These are phyloP conservation scores for Geopemphigus sp. DNA, from an alignment of 1,140 invertebrate species.

Conservation along the genomic window DNA sequence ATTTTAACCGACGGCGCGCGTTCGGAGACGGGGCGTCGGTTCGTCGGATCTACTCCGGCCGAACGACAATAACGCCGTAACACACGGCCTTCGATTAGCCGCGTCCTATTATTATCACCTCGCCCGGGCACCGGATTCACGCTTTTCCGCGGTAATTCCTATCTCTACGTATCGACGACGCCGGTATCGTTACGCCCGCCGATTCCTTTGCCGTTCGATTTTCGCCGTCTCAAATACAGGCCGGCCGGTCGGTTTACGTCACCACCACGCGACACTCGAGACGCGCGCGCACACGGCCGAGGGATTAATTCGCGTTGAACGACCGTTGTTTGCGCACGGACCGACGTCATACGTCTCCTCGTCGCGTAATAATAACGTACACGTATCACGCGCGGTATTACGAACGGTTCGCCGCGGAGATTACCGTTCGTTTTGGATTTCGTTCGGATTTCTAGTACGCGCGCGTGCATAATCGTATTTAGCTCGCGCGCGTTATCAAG, in stretches of 20 bases:
- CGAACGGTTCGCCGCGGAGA: background rate
- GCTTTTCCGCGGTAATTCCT: conserved; percentile 24
- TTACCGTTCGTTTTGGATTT: background rate
- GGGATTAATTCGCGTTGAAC: conserved; percentile 18
- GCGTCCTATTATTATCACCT: no score
- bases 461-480: background rate
- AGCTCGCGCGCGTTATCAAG: no score
- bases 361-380: background rate
- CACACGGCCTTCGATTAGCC: conserved; percentile 7
- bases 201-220: no score
- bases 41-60: no score
- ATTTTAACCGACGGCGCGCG: no score
- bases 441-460: background rate
- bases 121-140: conserved; percentile 42
- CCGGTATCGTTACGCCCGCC: background rate
- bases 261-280: background rate
- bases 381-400: background rate
- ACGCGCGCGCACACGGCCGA: background rate
- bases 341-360: conserved; percentile 21
- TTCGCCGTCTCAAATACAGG: no score
- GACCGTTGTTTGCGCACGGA: conserved; percentile 3
- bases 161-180: background rate
- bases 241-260: conserved; percentile 2
- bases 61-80: no score
- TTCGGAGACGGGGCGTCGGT: no score